These are phyloP conservation scores for Acestrorhynchus altus DNA, from an alignment of 2,797 vertebrate genomes.

Conservation along the genomic window DNA sequence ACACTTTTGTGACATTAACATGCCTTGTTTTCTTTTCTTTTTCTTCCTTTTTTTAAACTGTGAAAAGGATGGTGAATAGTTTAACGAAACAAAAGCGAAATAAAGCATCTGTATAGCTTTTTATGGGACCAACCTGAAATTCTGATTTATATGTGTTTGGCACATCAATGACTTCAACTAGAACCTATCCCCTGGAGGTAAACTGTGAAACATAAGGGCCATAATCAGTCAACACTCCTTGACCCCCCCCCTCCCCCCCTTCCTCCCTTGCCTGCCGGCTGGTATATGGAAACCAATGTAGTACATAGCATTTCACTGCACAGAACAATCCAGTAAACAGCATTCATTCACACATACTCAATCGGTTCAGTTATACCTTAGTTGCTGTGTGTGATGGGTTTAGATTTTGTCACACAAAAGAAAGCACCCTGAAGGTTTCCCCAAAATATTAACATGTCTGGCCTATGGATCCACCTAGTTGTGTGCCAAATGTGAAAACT, in stretches of 20 bases:
- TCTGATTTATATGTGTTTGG: slow-evolving; percentile 13
- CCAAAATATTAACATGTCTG: slow-evolving; percentile 3
- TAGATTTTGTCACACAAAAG: slow-evolving; percentile 5
- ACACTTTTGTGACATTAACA: slow-evolving; percentile 47
- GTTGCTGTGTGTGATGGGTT: neutral
- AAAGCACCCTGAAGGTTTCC: neutral
- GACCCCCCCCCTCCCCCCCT: neutral
- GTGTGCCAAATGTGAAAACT: slow-evolving; percentile 78
- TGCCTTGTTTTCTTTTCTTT: slow-evolving; percentile 36
- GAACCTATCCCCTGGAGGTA: neutral
- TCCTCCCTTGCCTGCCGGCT: neutral
- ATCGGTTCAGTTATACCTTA: neutral
- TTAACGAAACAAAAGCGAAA: slow-evolving; percentile 45
- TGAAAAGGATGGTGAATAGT: slow-evolving; percentile 54
- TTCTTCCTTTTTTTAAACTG: slow-evolving; percentile 50
- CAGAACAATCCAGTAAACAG: neutral
- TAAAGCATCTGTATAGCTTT: slow-evolving; percentile 51
- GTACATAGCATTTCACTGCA: slow-evolving; percentile 3
- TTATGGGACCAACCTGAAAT: slow-evolving; percentile 46
- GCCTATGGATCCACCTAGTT: slow-evolving; percentile 41
- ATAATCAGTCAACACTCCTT: slow-evolving; percentile 9
- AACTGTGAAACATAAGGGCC: slow-evolving; percentile 7
- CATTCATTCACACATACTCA: neutral
- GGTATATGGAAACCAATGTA: slow-evolving; percentile 6
- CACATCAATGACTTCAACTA: neutral